Conservation (phyloP, 2,888 invertebrate species). For the Synanthedon andrenaeformis region DNA sequence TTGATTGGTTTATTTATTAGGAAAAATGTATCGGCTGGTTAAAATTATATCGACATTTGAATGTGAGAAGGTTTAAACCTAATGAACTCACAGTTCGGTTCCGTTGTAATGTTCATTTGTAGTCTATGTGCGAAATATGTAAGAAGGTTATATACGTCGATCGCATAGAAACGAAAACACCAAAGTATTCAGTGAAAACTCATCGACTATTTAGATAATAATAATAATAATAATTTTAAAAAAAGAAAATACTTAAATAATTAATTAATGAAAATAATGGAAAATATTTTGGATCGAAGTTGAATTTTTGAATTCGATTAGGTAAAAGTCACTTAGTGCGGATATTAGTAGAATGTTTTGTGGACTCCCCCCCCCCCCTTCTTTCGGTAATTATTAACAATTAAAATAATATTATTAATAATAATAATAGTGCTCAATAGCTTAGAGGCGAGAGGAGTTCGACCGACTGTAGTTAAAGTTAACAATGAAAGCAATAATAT, state of each 20-base stretch:
- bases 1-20: slow-evolving; percentile 62
- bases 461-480: slow-evolving; percentile 25
- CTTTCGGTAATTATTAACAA: slow-evolving; percentile 47
- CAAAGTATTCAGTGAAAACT: slow-evolving; percentile 61
- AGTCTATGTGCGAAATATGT: slow-evolving; percentile 1
- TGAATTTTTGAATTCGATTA: slow-evolving; percentile 42
- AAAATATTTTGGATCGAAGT: slow-evolving; percentile 58
- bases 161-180: slow-evolving; percentile 66
- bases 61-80: background rate
- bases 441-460: slow-evolving; percentile 30
- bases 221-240: slow-evolving; percentile 37
- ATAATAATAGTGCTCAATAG: slow-evolving; percentile 64
- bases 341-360: slow-evolving; percentile 58
- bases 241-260: too few relatives aligned
- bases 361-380: slow-evolving; percentile 27
- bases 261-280: slow-evolving; percentile 26
- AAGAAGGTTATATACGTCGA: slow-evolving; percentile 14
- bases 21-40: slow-evolving; percentile 46
- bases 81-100: slow-evolving; percentile 8
- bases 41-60: slow-evolving; percentile 10
- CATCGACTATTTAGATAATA: slow-evolving; percentile 70
- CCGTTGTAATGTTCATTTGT: background rate
- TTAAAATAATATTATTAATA: slow-evolving; percentile 30
- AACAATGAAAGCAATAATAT: slow-evolving; percentile 58
- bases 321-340: slow-evolving; percentile 31